A percentile compares a stretch with the other conserved stretches of the same genome.
Conservation (phyloP, 1,140 invertebrate species). For the Pseudomyrmex concolor region DNA sequence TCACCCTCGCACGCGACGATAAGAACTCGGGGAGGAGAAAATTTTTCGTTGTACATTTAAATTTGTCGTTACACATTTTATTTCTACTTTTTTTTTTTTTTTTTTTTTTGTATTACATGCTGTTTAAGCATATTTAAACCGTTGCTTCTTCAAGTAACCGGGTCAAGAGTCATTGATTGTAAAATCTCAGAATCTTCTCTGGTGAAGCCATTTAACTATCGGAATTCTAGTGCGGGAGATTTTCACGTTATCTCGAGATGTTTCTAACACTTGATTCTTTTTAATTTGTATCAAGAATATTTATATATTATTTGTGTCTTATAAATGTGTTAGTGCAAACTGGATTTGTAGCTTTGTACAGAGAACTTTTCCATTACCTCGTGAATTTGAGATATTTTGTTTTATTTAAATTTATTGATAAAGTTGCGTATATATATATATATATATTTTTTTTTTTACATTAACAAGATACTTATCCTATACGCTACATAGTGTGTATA, state of each 20-base stretch:
- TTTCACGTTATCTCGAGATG: neutral
- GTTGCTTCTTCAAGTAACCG: slow-evolving; percentile 64
- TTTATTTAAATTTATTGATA: slow-evolving; percentile 30
- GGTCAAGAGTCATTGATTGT: slow-evolving; percentile 74
- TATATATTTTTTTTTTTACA: slow-evolving; percentile 20
- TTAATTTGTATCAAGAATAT: neutral
- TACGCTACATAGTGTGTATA: slow-evolving; percentile 44
- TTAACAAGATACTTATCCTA: slow-evolving; percentile 15
- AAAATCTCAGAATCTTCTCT: slow-evolving; percentile 49
- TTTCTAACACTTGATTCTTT: neutral
- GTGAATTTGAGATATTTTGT: slow-evolving; percentile 1
- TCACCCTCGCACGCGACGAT: too few species aligned
- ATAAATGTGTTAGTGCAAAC: neutral
- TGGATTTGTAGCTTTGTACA: too few species aligned
- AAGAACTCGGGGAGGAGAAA: too few species aligned
- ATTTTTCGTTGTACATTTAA: slow-evolving; percentile 29
- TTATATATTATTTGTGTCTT: neutral
- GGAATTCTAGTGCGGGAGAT: neutral
- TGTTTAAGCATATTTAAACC: slow-evolving; percentile 64
- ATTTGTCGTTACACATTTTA: neutral
- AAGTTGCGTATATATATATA: neutral
- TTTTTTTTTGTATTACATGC: slow-evolving; percentile 54
- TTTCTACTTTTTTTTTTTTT: neutral
- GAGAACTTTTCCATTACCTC: neutral
- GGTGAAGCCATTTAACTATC: slow-evolving; percentile 24